phyloP scores from a whole-genome alignment of 30 jellyfish, hydroid and myxozoan species.

The Aurelia aurita region DNA sequence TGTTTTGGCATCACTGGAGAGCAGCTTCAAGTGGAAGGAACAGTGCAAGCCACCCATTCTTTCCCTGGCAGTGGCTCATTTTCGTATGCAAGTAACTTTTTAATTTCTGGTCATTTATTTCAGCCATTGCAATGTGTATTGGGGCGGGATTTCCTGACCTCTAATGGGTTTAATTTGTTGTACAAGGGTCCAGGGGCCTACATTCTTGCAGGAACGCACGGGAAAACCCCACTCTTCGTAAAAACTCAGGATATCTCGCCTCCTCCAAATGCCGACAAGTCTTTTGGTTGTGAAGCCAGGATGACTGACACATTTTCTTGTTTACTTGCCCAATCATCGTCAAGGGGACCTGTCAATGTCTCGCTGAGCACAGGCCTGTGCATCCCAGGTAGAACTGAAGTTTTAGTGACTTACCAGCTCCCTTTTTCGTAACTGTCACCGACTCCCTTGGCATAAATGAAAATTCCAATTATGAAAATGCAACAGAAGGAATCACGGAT shows the following conservation, averaged over 20 bases:
- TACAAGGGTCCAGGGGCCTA: background rate
- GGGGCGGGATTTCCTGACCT: conserved; percentile 51
- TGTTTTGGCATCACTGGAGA: conserved; percentile 56
- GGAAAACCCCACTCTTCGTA: background rate
- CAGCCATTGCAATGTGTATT: conserved; percentile 18
- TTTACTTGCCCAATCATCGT: conserved; percentile 12
- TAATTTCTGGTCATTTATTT: background rate
- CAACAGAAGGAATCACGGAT: background rate
- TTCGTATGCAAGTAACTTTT: conserved; percentile 4
- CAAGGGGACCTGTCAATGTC: conserved; percentile 28
- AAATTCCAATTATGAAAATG: background rate
- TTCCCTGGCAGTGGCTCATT: conserved; percentile 23
- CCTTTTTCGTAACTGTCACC: background rate
- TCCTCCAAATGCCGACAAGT: background rate
- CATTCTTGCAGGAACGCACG: conserved; percentile 7
- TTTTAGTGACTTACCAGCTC: conserved; percentile 4
- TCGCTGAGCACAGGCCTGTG: background rate
- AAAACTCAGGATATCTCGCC: background rate
- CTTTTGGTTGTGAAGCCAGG: background rate
- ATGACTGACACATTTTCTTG: background rate
- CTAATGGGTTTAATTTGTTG: background rate
- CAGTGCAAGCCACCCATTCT: background rate
- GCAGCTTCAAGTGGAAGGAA: conserved; percentile 7
- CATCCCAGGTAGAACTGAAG: conserved; percentile 40
- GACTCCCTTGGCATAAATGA: background rate